Base-by-base conservation (phyloP, 2,797 vertebrate species). In the Mus caroli region DNA sequence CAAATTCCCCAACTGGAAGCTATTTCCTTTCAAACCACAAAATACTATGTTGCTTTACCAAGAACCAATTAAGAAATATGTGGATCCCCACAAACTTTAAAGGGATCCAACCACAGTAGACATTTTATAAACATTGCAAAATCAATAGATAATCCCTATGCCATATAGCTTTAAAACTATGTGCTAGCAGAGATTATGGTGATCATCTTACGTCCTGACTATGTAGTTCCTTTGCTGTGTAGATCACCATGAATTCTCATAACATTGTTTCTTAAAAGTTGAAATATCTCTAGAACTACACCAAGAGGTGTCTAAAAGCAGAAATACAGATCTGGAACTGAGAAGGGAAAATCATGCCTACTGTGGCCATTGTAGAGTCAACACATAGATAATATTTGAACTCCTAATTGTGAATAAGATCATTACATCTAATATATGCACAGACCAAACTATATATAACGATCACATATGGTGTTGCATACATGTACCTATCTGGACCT, bases 21-120 rank as follows among this genome's bases (percentile, higher is more conserved):
- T 97, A 97, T 98, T 98, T 98, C 95, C 97, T 97, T 97, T 88
- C 75, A 98, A 98, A 97, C 94, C 96, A 88, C 97, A 97, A 92
- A 96, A 90, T 91, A 84, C 37, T 82, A 79, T 92, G 34, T 75
- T 73, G 88, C 26, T 93, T 96, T 96, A 95, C 77, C 0, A 1
- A 96, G 93, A 98, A 77, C 67, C 97, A 97, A 95, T 97, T 98
- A 95, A 92, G 94, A 98, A 95, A 98, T 93, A 62, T 97, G 96
- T 98, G 97, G 71, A 94, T 97, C 98, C 88, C 73, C 50, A 92
- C 96, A 17, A 77, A 15, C 97, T 97, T 97, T 96, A 97, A 91
- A 97, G 56, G 69, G 77, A 96, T 94, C 77, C 96, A 95, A 97
- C 97, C 88, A 85, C 86, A 94, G 97, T n/a, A 46, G 28, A 60